These are phyloP conservation scores for Scrobipalpa costella DNA, from an alignment of 2,888 invertebrate species.

Conservation along the genomic window DNA sequence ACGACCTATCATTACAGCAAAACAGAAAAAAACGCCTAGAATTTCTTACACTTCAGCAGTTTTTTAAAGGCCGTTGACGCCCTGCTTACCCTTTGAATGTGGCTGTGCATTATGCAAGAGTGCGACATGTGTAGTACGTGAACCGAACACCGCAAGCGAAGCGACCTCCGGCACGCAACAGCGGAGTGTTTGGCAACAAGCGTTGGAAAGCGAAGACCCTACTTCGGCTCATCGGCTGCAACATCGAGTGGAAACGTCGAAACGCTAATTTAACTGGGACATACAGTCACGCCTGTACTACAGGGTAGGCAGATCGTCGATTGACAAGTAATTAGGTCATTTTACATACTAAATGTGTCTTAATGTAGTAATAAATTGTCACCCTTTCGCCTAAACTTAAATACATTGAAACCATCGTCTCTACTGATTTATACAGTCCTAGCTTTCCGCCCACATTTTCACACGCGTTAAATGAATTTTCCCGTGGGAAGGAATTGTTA, in stretches of 20 bases:
- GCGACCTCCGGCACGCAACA: conserved; percentile 34
- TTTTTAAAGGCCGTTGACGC: neutral
- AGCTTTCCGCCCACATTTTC: too few species aligned
- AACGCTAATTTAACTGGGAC: conserved; percentile 73
- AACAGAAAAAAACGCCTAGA: too few species aligned
- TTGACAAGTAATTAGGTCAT: too few species aligned
- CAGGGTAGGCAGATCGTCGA: too few species aligned
- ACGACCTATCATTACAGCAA: too few species aligned
- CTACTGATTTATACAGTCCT: too few species aligned
- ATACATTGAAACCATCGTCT: too few species aligned
- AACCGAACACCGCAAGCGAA: conserved; percentile 45
- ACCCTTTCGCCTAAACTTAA: too few species aligned
- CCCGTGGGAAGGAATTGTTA: too few species aligned
- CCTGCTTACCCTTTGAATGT: neutral
- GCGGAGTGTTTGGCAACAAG: conserved; percentile 61
- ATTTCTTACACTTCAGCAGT: neutral
- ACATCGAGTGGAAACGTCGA: conserved; percentile 46
- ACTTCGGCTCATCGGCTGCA: conserved; percentile 52
- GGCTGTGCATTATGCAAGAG: neutral
- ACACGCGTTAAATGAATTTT: too few species aligned
- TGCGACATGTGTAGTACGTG: conserved; percentile 45
- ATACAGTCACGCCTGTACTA: conserved; percentile 26
- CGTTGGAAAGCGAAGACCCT: conserved; percentile 70
- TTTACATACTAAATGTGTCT: too few species aligned
- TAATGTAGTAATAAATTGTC: too few species aligned